Evolutionary conservation across 2,888 invertebrate genomes (phyloP), one percentile per base, ranked within the genome.

Genomic region (Liposcelis brunnea): DNA sequence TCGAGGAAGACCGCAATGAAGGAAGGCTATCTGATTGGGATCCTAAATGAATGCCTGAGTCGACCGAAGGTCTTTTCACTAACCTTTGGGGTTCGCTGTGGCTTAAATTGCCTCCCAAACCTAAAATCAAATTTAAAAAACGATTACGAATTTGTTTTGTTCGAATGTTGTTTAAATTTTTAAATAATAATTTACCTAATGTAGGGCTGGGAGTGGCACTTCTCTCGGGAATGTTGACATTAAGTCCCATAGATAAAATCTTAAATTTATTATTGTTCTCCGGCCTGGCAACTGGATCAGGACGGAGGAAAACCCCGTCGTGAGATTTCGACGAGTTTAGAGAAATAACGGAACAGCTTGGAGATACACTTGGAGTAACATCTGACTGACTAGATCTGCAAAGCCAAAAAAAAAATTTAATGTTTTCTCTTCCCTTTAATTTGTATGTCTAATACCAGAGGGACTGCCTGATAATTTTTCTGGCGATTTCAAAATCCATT

Each of bases 11-110:
- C 48, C 58, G 53, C 19, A 59, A 54, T 2, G 61, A 59, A 15
- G 59, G 55, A 26, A 60, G 52, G 50, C 58, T 62, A 48, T 64
- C 64, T 2, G 59, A 43, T 12, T 51, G 56, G 16, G 60, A 59
- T 43, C 67, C 74, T 72, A 83, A 74, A 53, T 82, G 78, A 52
- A 83, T 83, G 10, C 83, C 83, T 55, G 81, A 82, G 56, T 83
- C 82, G 34, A 82, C 75, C 0, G 82, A 83, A 0, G 82, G 77
- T 44, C 81, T 66, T 57, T 83, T 82, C 26, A 77, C 74, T 38
- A 80, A 67, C 35, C 67, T 58, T 42, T 52, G 54, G 31, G 48
- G 38, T 19, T 38, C 45, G 26, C 45, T 18, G 8, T 10, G 26
- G 34, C 19, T 12, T 12, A 15, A 15, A 6, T 3, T 26, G 12